phyloP scores from a whole-genome alignment of 2,888 invertebrate genomes.

The Axea sp. region DNA sequence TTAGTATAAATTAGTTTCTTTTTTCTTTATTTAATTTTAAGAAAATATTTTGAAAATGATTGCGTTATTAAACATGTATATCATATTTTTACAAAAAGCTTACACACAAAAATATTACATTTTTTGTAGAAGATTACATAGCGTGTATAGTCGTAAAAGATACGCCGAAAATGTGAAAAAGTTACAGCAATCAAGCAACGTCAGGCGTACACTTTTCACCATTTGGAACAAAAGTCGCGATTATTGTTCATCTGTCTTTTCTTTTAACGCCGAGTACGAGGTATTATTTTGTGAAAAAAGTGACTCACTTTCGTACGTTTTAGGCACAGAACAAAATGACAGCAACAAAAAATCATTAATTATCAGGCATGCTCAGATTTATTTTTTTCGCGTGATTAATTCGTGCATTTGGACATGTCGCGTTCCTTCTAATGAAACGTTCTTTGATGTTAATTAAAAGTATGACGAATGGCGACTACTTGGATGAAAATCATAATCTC shows the following conservation, averaged over 20 bases:
- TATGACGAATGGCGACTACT: conserved; percentile 27
- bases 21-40: too few relatives aligned
- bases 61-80: too few relatives aligned
- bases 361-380: conserved; percentile 13
- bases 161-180: conserved; percentile 46
- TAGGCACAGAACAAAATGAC: conserved; percentile 40
- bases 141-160: conserved; percentile 30
- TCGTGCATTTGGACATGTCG: conserved; percentile 18
- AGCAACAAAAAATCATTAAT: conserved; percentile 47
- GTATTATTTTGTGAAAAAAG: conserved; percentile 50
- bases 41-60: too few relatives aligned
- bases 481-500: conserved; percentile 33
- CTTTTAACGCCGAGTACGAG: conserved; percentile 30
- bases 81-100: neutral
- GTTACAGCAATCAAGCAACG: conserved; percentile 56
- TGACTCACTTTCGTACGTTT: conserved; percentile 54
- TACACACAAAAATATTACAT: conserved; percentile 21
- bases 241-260: conserved; percentile 57
- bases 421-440: conserved; percentile 12
- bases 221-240: conserved; percentile 54
- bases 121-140: neutral
- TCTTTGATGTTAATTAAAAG: conserved; percentile 48
- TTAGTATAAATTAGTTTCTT: too few relatives aligned
- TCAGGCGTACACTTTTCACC: conserved; percentile 52
- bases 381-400: conserved; percentile 41